Conservation (phyloP, 2,113 vertebrate species). For the Pyxicephalus adspersus region DNA sequence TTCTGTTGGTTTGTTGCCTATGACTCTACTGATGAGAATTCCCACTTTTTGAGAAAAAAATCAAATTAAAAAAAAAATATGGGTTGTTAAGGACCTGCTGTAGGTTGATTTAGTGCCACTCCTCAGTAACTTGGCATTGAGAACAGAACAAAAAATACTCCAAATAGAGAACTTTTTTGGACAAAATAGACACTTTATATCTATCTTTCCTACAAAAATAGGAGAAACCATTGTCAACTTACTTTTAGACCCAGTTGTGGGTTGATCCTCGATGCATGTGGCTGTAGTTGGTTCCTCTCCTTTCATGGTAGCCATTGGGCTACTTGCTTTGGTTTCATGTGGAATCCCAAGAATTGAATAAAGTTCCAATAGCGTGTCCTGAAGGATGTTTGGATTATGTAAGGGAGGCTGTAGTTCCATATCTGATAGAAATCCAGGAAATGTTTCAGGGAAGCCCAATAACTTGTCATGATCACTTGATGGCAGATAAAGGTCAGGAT, state of each 20-base stretch:
- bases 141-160: no score
- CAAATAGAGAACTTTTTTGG: no score
- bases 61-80: no score
- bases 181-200: no score
- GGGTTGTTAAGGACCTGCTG: no score
- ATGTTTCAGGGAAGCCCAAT: not conserved
- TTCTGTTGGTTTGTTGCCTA: no score
- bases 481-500: not conserved
- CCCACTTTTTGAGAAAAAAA: no score
- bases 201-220: no score
- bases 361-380: slow-evolving; percentile 17
- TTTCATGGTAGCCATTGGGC: not conserved
- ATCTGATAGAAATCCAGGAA: not conserved
- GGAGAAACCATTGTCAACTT: not conserved
- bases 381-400: not conserved
- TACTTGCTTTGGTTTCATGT: not conserved
- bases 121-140: no score
- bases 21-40: no score
- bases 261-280: not conserved
- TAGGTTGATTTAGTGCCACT: no score
- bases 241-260: slow-evolving; percentile 1
- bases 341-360: slow-evolving; percentile 7
- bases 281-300: not conserved
- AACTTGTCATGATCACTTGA: not conserved
- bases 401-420: not conserved